These are phyloP conservation scores for Carassius gibelio DNA, from an alignment of 2,113 vertebrate genomes.

Conservation along the genomic window DNA sequence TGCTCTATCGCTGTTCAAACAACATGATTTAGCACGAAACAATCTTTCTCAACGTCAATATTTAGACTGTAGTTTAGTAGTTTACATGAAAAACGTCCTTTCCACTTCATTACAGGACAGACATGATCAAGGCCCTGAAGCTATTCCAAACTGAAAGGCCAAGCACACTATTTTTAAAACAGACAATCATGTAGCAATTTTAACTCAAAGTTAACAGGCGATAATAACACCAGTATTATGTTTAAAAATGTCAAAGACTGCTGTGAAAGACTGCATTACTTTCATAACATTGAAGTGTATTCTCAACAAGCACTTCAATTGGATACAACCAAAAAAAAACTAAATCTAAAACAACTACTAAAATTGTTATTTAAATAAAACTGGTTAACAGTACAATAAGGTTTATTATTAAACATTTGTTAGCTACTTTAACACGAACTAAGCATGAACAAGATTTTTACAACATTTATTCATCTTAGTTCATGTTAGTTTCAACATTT, in stretches of 20 bases:
- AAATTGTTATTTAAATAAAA: background rate
- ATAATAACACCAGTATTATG: background rate
- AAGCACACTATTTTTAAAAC: background rate
- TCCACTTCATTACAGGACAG: background rate
- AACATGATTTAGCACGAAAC: background rate
- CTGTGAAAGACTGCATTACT: background rate
- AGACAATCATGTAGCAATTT: background rate
- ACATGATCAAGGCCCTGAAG: background rate
- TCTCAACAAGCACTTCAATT: background rate
- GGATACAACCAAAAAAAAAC: background rate
- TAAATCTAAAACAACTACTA: background rate
- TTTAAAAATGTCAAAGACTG: background rate
- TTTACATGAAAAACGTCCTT: background rate
- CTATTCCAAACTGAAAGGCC: background rate
- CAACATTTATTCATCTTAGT: too few species aligned
- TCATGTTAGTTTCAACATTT: too few species aligned
- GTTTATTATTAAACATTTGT: too few species aligned
- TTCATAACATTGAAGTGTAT: background rate
- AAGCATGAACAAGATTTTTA: too few species aligned
- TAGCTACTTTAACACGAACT: too few species aligned
- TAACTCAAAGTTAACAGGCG: too few species aligned
- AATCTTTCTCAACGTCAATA: background rate
- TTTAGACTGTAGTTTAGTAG: background rate
- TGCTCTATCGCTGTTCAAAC: conserved; percentile 80
- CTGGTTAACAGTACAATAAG: background rate